Evolutionary conservation across 2,797 vertebrate genomes (phyloP).

Genomic region (Phrynocephalus forsythii): DNA sequence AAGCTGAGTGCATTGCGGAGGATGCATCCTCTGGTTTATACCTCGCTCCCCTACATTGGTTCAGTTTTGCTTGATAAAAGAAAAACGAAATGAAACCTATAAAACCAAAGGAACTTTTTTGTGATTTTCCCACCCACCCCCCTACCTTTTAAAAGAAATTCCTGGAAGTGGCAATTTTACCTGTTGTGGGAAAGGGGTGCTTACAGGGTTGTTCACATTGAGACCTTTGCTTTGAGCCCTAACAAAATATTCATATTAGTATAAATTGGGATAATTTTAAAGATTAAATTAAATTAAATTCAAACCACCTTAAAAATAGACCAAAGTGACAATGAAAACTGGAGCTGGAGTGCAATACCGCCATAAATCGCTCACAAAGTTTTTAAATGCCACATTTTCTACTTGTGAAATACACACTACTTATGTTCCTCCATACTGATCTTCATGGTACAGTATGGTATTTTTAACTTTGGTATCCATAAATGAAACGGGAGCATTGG

Average conservation of each 20-base stretch:
- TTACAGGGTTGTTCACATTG: not conserved
- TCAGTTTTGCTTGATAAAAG: rapidly evolving
- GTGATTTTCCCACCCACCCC: rapidly evolving
- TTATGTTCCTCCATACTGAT: not conserved
- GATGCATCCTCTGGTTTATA: not conserved
- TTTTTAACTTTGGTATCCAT: constrained; percentile 23
- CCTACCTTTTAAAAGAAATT: not conserved
- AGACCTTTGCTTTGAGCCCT: not conserved
- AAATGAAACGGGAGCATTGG: constrained; percentile 21
- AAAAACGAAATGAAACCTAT: rapidly evolving
- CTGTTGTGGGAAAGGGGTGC: rapidly evolving
- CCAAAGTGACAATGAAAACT: not conserved
- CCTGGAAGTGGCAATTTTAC: not conserved
- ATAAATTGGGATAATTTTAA: too few species aligned
- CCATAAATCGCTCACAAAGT: not conserved
- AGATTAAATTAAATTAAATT: too few species aligned
- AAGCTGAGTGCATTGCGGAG: rapidly evolving
- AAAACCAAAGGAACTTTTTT: rapidly evolving
- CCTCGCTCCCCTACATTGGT: rapidly evolving
- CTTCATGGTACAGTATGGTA: constrained; percentile 25
- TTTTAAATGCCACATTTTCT: not conserved
- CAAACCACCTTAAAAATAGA: not conserved
- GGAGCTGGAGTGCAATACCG: not conserved
- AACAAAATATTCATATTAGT: not conserved
- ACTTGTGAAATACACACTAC: not conserved